Percentiles rank a stretch among this genome's conserved stretches.
phyloP scores from a whole-genome alignment of 2,113 vertebrate species.

The Galbula dea region DNA sequence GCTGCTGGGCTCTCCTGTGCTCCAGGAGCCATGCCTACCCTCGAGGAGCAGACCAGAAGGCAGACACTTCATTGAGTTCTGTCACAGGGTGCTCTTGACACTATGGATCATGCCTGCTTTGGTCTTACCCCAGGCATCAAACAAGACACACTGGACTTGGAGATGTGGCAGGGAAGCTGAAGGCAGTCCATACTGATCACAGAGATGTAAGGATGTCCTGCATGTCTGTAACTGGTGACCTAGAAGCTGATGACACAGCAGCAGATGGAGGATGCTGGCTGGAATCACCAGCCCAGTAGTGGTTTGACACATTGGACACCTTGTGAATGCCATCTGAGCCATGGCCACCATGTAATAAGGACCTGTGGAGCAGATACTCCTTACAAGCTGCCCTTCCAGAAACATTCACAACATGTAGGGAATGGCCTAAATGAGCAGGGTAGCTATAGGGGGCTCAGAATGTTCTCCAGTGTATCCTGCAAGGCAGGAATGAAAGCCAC shows the following conservation, averaged over 20 bases:
- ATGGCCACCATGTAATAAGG: fast-evolving
- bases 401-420: background rate
- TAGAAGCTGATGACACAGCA: background rate
- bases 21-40: background rate
- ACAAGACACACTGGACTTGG: fast-evolving
- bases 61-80: fast-evolving
- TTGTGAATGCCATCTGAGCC: background rate
- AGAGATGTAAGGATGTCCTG: background rate
- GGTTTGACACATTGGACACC: background rate
- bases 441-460: background rate
- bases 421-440: background rate
- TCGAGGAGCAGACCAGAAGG: background rate
- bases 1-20: background rate
- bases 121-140: fast-evolving
- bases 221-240: background rate
- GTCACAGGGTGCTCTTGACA: background rate
- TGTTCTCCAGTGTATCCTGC: background rate
- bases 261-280: background rate
- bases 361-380: background rate
- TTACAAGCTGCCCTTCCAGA: background rate
- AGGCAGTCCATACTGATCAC: background rate
- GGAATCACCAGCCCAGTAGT: background rate
- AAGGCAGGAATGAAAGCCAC: background rate
- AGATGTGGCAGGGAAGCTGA: background rate
- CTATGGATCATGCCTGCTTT: background rate